Evolutionary conservation across 2,888 invertebrate species (phyloP).

Genomic region (Folsomia candida): DNA sequence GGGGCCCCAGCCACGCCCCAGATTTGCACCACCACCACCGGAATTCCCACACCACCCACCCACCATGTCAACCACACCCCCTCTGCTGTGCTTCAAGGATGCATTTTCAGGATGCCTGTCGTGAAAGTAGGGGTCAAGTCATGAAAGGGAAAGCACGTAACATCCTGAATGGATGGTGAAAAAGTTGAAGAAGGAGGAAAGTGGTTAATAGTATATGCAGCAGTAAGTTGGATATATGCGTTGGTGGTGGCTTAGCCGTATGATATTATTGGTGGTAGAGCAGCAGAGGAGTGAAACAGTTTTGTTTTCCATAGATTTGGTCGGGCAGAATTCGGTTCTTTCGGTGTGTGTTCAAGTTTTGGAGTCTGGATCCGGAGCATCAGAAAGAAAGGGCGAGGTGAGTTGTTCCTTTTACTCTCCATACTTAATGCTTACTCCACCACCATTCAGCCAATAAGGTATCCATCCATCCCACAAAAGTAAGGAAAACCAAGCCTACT

Average conservation of each 20-base stretch:
- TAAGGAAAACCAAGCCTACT: too few relatives aligned
- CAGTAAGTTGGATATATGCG: too few relatives aligned
- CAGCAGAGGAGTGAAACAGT: too few relatives aligned
- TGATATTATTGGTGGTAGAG: too few relatives aligned
- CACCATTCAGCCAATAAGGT: constrained; percentile 17
- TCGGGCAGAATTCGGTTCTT: constrained; percentile 5
- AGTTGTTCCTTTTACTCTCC: constrained; percentile 7
- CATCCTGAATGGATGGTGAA: too few relatives aligned
- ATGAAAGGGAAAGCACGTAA: too few relatives aligned
- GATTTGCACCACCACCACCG: not conserved
- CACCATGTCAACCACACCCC: not conserved
- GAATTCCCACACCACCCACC: not conserved
- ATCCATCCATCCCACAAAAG: not conserved
- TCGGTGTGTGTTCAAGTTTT: not conserved
- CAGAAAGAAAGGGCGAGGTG: constrained; percentile 22
- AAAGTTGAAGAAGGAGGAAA: too few relatives aligned
- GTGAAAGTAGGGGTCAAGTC: too few relatives aligned
- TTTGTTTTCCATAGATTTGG: not conserved
- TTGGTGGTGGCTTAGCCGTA: too few relatives aligned
- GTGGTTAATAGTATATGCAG: too few relatives aligned
- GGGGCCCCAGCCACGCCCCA: not conserved
- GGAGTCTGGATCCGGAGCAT: not conserved
- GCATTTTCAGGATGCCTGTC: too few relatives aligned
- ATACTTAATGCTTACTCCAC: constrained; percentile 21
- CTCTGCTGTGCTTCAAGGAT: too few relatives aligned